Evolutionary conservation across 2,797 vertebrate genomes (phyloP), one percentile per base, ranked within the genome.

Genomic region (Sebastolobus alascanus): DNA sequence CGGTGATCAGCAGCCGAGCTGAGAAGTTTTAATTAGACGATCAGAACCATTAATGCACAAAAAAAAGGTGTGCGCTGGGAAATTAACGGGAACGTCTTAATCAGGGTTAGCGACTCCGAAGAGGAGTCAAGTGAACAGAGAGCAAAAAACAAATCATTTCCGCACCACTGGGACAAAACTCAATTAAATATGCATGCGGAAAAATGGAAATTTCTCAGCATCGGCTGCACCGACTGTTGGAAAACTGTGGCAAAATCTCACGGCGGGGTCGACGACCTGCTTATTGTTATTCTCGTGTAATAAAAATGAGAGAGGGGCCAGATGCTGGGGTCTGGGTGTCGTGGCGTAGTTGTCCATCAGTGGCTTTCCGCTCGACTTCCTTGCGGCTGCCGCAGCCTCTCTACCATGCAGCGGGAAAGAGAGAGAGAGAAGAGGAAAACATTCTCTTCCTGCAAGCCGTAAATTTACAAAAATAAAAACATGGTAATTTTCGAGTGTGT

Each of bases 1-100:
- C 95, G 94, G 95, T 96, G 95, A 97, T 96, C 96, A 97, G 96
- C 95, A 95, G 95, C 93, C 93, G 95, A 96, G 96, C 96, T 94
- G 96, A 96, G 95, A 96, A 96, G 96, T 96, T 96, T 97, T 96
- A 96, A 96, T 97, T 96, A 96, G 96, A 96, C 94, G 95, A 97
- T 97, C 96, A 96, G 96, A 97, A 96, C 95, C 96, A 96, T 96
- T 96, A 96, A 96, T 96, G 96, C 96, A 96, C 96, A 96, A 95
- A 96, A 96, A 94, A 96, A 96, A 96, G 95, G 96, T 96, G 96
- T 96, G 96, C 95, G 94, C 95, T 96, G 96, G 96, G 96, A 97
- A 96, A 96, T 97, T 96, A 97, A 96, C 96, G 95, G 94, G 94
- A 96, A 97, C 95, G 94, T 96, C 96, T 97, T 97, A 96, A 96